Base-by-base conservation (phyloP, 2,797 vertebrate species). In the Bradypus variegatus region DNA sequence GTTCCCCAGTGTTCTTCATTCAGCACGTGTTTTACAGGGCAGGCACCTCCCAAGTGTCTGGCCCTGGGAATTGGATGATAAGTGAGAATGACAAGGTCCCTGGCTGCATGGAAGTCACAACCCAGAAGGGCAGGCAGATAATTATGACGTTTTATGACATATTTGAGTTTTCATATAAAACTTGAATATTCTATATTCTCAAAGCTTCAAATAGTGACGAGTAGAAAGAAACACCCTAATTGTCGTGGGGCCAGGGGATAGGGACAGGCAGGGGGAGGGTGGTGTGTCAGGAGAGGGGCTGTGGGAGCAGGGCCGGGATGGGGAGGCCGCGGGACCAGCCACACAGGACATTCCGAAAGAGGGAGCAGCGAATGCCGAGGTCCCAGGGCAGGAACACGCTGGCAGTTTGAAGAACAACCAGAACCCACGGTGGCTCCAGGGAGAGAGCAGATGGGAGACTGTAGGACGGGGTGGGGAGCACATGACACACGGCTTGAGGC, bases 1-100 rank as follows among this genome's bases (percentile, higher is more conserved):
- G 8, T 13, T 8, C 31, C 50, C 16, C 27, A 2, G 1, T 9
- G 14, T 29, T 29, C 73, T 73, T 27, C 3, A 2, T 4, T 11
- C 31, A 2, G 1, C 38, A 36, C 16, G 19, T 45, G 41, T n/a
- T 69, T 21, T 18, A 21, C 31, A 4, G 67, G 67, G 15, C 2
- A 4, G 29, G 23, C 38, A 6, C 21, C 38, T 33, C 73, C 27
- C 31, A 13, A 8, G 72, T 41, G 3, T 6, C 23, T 4, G 41
- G 14, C 41, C 15, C 36, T 75, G 73, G 45, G 18, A 19, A 16
- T 1, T 18, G 2, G 7, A 18, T 31, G 45, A 31, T 29, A 1
- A 58, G 5, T 21, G 5, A 58, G 58, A 58, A 21, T 21, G 19
- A 23, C 21, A 23, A 21, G 58, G 16, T 58, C 8, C 58, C 58